phyloP scores from a whole-genome alignment of 2,113 vertebrate species.

The Genyomyrus donnyi region DNA sequence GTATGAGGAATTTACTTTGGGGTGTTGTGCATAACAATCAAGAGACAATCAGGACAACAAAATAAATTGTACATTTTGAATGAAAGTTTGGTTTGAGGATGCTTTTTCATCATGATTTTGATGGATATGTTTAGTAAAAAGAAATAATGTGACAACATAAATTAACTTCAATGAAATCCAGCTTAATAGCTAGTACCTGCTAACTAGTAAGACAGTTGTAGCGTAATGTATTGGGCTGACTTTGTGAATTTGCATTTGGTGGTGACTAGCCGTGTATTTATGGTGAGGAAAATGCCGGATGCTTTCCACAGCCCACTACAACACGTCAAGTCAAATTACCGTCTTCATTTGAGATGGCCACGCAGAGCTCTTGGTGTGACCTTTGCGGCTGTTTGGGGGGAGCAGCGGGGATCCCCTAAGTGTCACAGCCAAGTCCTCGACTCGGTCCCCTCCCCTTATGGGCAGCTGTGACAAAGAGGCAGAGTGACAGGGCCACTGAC shows the following conservation, averaged over 20 bases:
- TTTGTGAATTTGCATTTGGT: not conserved
- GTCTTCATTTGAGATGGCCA: slow-evolving; percentile 16
- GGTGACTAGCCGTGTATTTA: not conserved
- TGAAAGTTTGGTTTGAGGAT: not conserved
- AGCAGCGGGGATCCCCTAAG: slow-evolving; percentile 16
- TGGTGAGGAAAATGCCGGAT: not conserved
- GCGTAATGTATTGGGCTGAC: not conserved
- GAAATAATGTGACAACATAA: not conserved
- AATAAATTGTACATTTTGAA: not conserved
- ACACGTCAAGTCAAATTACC: slow-evolving; percentile 22
- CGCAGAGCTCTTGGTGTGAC: slow-evolving; percentile 24
- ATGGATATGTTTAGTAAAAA: not conserved
- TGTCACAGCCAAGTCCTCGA: slow-evolving; percentile 13
- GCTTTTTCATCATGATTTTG: not conserved
- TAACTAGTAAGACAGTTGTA: not conserved
- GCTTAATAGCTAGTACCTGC: not conserved
- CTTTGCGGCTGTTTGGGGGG: slow-evolving; percentile 27
- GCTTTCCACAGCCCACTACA: not conserved
- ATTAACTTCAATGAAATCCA: not conserved
- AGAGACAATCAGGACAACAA: too few relatives aligned
- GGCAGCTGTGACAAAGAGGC: slow-evolving; percentile 21
- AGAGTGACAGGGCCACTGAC: slow-evolving; percentile 26
- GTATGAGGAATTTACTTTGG: not conserved
- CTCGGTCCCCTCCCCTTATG: slow-evolving; percentile 1
- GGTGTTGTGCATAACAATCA: too few relatives aligned